Conservation (phyloP, 2,797 vertebrate genomes). For the Heliangelus exortis region DNA sequence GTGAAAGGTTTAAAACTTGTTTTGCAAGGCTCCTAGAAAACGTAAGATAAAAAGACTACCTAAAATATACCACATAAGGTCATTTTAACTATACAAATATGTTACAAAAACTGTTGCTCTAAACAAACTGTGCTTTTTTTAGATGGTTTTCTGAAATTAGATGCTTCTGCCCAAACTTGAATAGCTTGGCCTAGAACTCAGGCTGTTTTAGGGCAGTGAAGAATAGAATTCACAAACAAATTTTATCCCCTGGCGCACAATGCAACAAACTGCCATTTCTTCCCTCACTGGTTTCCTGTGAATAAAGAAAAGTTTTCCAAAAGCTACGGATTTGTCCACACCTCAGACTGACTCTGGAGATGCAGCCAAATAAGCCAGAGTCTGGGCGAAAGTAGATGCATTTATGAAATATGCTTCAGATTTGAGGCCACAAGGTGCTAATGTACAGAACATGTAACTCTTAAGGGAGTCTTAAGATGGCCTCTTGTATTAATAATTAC, state of each 20-base stretch:
- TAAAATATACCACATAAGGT: neutral
- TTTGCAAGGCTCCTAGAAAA: neutral
- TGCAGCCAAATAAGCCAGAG: neutral
- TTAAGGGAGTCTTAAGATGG: too few species aligned
- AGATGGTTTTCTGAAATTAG: slow-evolving; percentile 18
- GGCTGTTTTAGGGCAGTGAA: neutral
- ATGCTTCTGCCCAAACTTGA: neutral
- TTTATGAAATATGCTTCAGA: neutral
- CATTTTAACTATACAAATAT: neutral
- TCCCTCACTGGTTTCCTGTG: neutral
- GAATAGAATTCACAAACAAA: neutral
- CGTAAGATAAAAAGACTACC: neutral
- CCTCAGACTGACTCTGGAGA: neutral
- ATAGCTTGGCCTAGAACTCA: neutral
- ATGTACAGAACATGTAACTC: neutral
- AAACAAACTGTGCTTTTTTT: slow-evolving; percentile 25
- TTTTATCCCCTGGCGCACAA: neutral
- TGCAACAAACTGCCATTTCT: neutral
- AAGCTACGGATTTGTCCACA: neutral
- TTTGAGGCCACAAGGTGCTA: neutral
- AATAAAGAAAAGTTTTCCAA: neutral
- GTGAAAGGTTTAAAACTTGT: neutral
- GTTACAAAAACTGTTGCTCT: neutral
- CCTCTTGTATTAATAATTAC: neutral
- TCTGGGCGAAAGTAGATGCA: neutral